Percentiles rank a stretch among this genome's conserved stretches.
Evolutionary conservation across 2,113 vertebrate genomes (phyloP).

Genomic region (Salvelinus sp.): DNA sequence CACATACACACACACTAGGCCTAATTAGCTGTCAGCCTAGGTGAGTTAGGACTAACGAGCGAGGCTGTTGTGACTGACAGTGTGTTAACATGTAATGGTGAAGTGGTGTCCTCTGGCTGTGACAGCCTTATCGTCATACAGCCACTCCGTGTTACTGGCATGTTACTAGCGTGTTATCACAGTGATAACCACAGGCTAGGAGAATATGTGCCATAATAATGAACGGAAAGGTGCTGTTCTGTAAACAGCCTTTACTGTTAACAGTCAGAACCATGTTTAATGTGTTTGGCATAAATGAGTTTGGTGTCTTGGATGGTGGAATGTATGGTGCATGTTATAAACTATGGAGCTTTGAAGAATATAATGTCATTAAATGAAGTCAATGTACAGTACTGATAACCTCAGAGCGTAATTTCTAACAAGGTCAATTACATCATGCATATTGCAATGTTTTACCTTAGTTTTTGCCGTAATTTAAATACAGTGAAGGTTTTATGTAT

Average conservation of each 20-base stretch:
- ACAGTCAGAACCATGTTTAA: neutral
- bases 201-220: neutral
- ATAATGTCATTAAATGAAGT: too few relatives aligned
- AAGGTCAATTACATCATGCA: too few relatives aligned
- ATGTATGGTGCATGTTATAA: too few relatives aligned
- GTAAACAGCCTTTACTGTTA: neutral
- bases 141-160: too few relatives aligned
- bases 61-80: constrained; percentile 29
- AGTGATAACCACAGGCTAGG: neutral
- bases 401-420: too few relatives aligned
- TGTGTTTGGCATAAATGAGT: neutral
- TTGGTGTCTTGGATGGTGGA: too few relatives aligned
- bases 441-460: too few relatives aligned
- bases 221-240: neutral
- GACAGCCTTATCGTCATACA: constrained; percentile 14
- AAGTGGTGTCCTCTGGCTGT: constrained; percentile 10
- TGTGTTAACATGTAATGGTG: constrained; percentile 30
- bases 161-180: neutral
- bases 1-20: neutral
- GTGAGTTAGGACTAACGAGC: constrained; percentile 44
- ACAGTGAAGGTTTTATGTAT: too few relatives aligned
- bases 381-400: too few relatives aligned
- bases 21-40: constrained; percentile 54
- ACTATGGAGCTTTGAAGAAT: too few relatives aligned
- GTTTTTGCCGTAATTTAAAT: too few relatives aligned